A percentile compares a stretch with the other conserved stretches of the same genome.
Evolutionary conservation across 2,888 invertebrate genomes (phyloP).

Genomic region (Drosophila mimetica): DNA sequence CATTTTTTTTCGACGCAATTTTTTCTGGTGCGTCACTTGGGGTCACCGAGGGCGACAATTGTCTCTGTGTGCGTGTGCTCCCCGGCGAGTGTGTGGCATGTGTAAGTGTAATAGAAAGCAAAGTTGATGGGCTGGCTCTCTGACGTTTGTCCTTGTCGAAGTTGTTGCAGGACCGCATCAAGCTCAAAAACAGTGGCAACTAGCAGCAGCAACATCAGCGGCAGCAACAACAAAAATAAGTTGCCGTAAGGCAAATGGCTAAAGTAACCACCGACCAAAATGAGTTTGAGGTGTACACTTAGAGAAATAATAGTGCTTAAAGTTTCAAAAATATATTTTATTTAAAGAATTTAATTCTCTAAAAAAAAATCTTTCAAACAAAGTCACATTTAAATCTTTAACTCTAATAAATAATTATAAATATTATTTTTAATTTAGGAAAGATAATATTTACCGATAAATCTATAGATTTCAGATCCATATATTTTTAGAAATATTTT

Average conservation of each 20-base stretch:
- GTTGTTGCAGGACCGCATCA: constrained; percentile 59
- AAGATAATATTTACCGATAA: no score
- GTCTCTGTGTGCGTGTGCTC: constrained; percentile 59
- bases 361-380: no score
- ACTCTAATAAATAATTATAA: no score
- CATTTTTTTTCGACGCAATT: constrained; percentile 20
- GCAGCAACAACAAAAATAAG: constrained; percentile 30
- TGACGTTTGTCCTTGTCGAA: constrained; percentile 48
- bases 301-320: background rate
- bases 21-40: constrained; percentile 46
- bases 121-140: constrained; percentile 69
- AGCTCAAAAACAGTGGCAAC: constrained; percentile 42
- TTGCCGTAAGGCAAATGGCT: constrained; percentile 74
- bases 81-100: constrained; percentile 67
- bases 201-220: constrained; percentile 31
- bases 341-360: background rate
- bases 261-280: constrained; percentile 76
- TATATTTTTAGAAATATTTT: no score
- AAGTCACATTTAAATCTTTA: no score
- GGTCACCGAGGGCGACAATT: constrained; percentile 76
- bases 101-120: constrained; percentile 79
- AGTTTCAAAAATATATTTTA: no score
- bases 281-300: constrained; percentile 68
- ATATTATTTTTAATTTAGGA: no score
- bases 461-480: no score